phyloP scores from a whole-genome alignment of 2,888 invertebrate species.

The Eupeodes luniger region DNA sequence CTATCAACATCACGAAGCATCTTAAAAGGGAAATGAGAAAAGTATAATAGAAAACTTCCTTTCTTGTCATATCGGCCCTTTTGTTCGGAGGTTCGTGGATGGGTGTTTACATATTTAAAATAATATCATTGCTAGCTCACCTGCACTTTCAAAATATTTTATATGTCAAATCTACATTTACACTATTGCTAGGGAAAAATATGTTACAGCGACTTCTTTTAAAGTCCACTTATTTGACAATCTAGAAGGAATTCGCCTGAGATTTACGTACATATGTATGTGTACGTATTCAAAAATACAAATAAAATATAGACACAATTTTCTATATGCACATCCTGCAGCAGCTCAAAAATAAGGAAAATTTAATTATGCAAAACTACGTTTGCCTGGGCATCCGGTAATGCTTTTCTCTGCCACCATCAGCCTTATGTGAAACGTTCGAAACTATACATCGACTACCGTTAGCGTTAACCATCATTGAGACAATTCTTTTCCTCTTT shows the following conservation, averaged over 20 bases:
- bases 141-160: slow-evolving; percentile 42
- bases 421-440: not conserved
- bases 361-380: slow-evolving; percentile 68
- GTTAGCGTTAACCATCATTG: not conserved
- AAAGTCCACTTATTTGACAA: slow-evolving; percentile 34
- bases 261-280: slow-evolving; percentile 21
- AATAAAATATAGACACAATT: slow-evolving; percentile 46
- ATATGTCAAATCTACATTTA: slow-evolving; percentile 34
- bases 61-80: slow-evolving; percentile 25
- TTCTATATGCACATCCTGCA: slow-evolving; percentile 4
- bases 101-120: not conserved
- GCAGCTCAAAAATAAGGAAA: not conserved
- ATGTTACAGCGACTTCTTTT: not conserved
- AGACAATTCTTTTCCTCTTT: not conserved
- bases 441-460: not conserved
- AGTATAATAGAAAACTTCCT: slow-evolving; percentile 28
- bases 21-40: not conserved
- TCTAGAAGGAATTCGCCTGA: not conserved
- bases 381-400: slow-evolving; percentile 36
- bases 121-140: not conserved
- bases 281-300: slow-evolving; percentile 11
- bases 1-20: not conserved
- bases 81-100: not conserved
- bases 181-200: not conserved
- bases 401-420: not conserved